Evolutionary conservation across 2,113 vertebrate genomes (phyloP).

Genomic region (Barbus barbus): DNA sequence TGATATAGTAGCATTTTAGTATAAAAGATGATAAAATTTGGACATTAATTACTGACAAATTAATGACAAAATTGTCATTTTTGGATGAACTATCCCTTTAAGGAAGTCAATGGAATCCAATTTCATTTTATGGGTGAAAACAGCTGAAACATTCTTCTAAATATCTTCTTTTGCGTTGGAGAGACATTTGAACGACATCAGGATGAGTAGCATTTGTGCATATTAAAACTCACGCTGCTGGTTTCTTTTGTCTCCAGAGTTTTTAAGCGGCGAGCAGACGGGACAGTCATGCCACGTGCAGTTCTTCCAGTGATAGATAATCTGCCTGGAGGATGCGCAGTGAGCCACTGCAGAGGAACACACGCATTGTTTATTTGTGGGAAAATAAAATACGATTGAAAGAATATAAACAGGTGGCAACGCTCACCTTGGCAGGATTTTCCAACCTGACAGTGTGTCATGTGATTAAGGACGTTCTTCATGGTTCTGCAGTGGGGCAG

Average conservation of each 20-base stretch:
- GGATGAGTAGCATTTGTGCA: too few species aligned
- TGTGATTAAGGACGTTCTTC: conserved; percentile 88
- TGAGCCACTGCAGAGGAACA: conserved; percentile 85
- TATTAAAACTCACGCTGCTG: too few species aligned
- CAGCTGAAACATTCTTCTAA: background rate
- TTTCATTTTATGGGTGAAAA: too few species aligned
- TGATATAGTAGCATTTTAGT: background rate
- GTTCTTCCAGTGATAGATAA: conserved; percentile 99
- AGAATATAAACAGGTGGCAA: conserved; percentile 31
- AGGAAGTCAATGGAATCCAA: too few species aligned
- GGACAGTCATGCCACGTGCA: conserved; percentile 89
- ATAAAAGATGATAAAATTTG: too few species aligned
- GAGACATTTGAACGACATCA: background rate
- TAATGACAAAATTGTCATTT: too few species aligned
- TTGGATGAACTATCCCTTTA: too few species aligned
- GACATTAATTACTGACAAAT: too few species aligned
- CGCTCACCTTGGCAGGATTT: conserved; percentile 96
- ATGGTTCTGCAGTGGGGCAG: conserved; percentile 82
- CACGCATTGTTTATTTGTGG: background rate
- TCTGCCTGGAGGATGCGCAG: conserved; percentile 98
- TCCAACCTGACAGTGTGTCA: conserved; percentile 99
- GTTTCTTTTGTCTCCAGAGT: too few species aligned
- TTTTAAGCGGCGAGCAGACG: too few species aligned
- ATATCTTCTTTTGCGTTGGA: background rate
- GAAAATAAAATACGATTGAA: background rate